Evolutionary conservation across 2,113 vertebrate species (phyloP), one percentile per base, ranked within the genome.

Genomic region (Ptychochromis oligacanthus): DNA sequence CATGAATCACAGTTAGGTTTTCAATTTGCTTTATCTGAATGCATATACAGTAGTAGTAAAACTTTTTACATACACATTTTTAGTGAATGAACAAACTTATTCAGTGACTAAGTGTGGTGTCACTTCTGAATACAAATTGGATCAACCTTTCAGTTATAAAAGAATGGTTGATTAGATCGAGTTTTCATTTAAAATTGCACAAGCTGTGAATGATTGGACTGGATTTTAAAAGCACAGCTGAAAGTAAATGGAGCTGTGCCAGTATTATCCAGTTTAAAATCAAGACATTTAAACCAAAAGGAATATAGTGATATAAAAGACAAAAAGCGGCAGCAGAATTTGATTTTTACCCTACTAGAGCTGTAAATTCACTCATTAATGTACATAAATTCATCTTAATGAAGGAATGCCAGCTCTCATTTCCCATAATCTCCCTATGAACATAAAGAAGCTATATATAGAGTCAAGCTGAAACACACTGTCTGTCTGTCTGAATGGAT

Each of bases 401-500:
- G 61, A 55, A 80, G 26, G 11, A 13, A 76, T 58, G 77, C 49
- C 84, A 75, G 43, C 11, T 65, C 22, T 87, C 26, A 72, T 85
- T 61, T 83, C 38, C 11, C 31, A 34, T 77, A 54, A 86, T 65
- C 43, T 18, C 43, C 78, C 67, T 18, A 12, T 0, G 18, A 77
- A 76, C 72, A 88, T 77, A 10, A 67, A 85, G 79, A 55, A 28
- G 14, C 56, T 89, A 85, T 75, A 90, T 79, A 77, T 80, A 89
- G 70, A 74, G 76, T 28, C 5, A n/a, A 82, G 83, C 70, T 87
- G 79, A 79, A 72, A 81, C 76, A 14, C 26, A 5, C 57, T 46
- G 77, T 83, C 74, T 76, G 89, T 88, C 80, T 59, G 87, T 88
- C 65, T 80, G 83, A 54, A 78, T 75, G 83, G 76, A 86, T 89